Evolutionary conservation across 2,888 invertebrate genomes (phyloP), one percentile per base, ranked within the genome.

Genomic region (Sphinx pinastri): DNA sequence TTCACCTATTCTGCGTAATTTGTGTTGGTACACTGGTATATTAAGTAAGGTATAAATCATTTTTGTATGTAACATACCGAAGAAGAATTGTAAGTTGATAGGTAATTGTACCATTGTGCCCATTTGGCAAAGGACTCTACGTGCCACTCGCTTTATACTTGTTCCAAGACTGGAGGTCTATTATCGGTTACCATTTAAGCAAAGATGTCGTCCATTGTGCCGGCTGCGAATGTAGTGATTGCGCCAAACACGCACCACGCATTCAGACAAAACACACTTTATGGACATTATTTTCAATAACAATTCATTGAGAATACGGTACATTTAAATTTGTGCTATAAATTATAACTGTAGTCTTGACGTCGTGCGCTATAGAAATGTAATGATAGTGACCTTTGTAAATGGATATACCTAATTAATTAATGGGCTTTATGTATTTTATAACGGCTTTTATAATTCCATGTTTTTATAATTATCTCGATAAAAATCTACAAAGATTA

Each of bases 191-290:
- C 73, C 75, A 77, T 79, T 79, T 77, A 72, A 74, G 75, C 73
- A 74, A 75, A 77, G 84, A 84, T 82, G 82, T 78, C 75, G 76
- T 72, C 76, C 75, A 84, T 84, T 83, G 84, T 84, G 81, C 74
- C 76, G 58, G 49, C 63, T 63, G 63, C 63, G 63, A 63, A 63
- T 63, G 63, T 63, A 49, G 49, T 63, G 63, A 63, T 63, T 63
- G 69, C 71, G 70, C 72, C 68, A 19, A 49, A 68, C 70, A 57
- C 67, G 67, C 58, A 45, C 58, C 67, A 67, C 67, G 70, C 59
- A 59, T 67, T 52, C 47, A 52, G 67, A 52, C 51, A 59, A 67
- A 52, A 67, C 58, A 58, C 49, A 58, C 47, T 70, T 70, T 67
- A 70, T 70, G 59, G 51, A 57, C 58, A 51, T 59, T 58, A 57